Percentiles rank a stretch among this genome's conserved stretches.
phyloP scores from a whole-genome alignment of 64 coral and sea anemone genomes.

The Acropora tenuis region DNA sequence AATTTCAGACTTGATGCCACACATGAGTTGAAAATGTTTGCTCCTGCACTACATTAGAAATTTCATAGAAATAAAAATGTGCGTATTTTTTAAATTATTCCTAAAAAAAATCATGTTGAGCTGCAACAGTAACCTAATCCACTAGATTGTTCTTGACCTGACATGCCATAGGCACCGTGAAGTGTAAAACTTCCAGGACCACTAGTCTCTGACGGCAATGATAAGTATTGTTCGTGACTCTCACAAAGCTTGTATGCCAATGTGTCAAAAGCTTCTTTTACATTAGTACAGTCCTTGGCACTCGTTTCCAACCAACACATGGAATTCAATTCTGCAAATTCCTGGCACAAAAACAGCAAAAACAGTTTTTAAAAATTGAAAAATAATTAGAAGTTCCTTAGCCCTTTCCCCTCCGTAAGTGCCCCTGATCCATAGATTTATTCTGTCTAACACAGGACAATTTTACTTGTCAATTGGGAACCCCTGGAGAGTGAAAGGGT shows the following conservation, averaged over 20 bases:
- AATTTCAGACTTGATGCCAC: too few species aligned
- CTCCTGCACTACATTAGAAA: too few species aligned
- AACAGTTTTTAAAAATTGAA: too few species aligned
- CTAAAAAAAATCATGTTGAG: neutral
- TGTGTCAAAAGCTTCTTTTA: conserved; percentile 80
- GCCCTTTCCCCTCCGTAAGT: too few species aligned
- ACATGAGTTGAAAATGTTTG: too few species aligned
- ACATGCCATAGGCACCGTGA: conserved; percentile 87
- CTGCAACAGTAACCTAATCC: conserved; percentile 45
- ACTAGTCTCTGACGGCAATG: conserved; percentile 62
- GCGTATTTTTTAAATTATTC: neutral
- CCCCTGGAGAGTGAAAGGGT: too few species aligned
- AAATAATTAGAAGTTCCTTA: too few species aligned
- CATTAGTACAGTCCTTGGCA: conserved; percentile 86
- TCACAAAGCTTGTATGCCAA: conserved; percentile 67
- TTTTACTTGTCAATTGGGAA: too few species aligned
- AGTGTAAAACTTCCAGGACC: conserved; percentile 82
- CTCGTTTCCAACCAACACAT: conserved; percentile 90
- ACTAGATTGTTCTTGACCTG: conserved; percentile 18
- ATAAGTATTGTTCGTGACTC: conserved; percentile 67
- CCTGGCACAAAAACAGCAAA: conserved; percentile 17
- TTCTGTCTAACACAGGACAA: too few species aligned
- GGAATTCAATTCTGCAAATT: conserved; percentile 68
- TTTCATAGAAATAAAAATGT: too few species aligned
- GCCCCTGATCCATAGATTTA: too few species aligned